Conservation (phyloP, 1,140 invertebrate species). For the Procambarus virginalis region DNA sequence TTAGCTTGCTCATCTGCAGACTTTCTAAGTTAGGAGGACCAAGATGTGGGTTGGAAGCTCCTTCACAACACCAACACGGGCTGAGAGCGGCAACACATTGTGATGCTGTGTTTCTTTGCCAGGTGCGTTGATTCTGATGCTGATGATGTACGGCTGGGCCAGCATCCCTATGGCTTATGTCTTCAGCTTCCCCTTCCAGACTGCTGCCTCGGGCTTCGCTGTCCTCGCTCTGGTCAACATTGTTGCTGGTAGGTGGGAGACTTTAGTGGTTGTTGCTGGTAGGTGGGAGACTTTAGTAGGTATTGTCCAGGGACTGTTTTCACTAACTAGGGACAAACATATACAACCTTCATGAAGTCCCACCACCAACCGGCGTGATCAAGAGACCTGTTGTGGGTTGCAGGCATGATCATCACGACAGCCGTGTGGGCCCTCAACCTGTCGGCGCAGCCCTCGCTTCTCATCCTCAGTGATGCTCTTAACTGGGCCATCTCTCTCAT, state of each 20-base stretch:
- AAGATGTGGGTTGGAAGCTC: too few relatives aligned
- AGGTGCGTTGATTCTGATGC: slow-evolving; percentile 72
- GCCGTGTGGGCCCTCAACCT: slow-evolving; percentile 79
- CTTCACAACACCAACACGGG: too few relatives aligned
- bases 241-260: slow-evolving; percentile 73
- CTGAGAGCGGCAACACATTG: too few relatives aligned
- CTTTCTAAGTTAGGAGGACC: too few relatives aligned
- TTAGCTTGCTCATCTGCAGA: too few relatives aligned
- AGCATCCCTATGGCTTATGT: slow-evolving; percentile 81
- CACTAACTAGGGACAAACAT: too few relatives aligned
- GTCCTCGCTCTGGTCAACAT: slow-evolving; percentile 78
- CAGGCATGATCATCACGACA: slow-evolving; percentile 78
- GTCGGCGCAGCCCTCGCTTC: slow-evolving; percentile 76
- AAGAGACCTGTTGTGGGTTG: too few relatives aligned
- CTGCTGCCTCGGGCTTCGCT: slow-evolving; percentile 79
- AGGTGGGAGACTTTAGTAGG: too few relatives aligned
- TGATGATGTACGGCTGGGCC: slow-evolving; percentile 79
- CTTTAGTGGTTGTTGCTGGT: too few relatives aligned
- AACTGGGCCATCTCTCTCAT: slow-evolving; percentile 72
- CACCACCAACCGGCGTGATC: too few relatives aligned
- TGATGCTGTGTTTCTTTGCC: slow-evolving; percentile 58
- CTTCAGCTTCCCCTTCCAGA: slow-evolving; percentile 77
- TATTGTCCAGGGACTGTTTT: too few relatives aligned
- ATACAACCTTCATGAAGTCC: too few relatives aligned
- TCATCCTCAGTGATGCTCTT: slow-evolving; percentile 76